These are phyloP conservation scores for Nomada fucata DNA, from an alignment of 2,888 invertebrate species.

Conservation along the genomic window DNA sequence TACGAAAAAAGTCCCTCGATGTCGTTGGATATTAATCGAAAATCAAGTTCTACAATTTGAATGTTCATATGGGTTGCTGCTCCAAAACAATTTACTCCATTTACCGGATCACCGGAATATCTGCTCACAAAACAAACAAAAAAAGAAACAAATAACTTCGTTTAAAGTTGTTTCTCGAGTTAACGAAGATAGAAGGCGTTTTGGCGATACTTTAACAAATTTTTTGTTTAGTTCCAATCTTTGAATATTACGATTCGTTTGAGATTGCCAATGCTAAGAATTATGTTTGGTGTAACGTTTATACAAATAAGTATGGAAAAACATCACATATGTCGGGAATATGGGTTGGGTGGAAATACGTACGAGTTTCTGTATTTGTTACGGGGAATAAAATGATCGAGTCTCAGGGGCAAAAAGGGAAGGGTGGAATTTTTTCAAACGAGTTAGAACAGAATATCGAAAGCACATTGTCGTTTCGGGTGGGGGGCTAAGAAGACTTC, in stretches of 20 bases:
- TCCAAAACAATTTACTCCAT: conserved; percentile 46
- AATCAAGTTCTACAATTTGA: conserved; percentile 55
- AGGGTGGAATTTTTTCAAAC: conserved; percentile 46
- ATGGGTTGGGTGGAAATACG: conserved; percentile 40
- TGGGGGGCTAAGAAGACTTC: conserved; percentile 83
- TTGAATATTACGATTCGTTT: background rate
- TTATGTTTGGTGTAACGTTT: conserved; percentile 34
- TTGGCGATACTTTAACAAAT: conserved; percentile 35
- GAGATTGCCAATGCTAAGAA: conserved; percentile 36
- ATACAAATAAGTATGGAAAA: conserved; percentile 26
- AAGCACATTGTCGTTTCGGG: conserved; percentile 43
- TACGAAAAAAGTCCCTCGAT: conserved; percentile 58
- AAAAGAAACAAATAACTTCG: conserved; percentile 30
- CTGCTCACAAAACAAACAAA: conserved; percentile 27
- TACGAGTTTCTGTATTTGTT: conserved; percentile 26
- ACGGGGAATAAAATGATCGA: conserved; percentile 21
- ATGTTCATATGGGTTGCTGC: conserved; percentile 45
- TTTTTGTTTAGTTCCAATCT: conserved; percentile 50
- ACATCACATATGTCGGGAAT: conserved; percentile 26
- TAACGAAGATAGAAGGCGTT: conserved; percentile 39
- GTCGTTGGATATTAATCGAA: conserved; percentile 57
- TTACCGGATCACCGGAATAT: conserved; percentile 46
- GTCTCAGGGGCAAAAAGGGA: conserved; percentile 35
- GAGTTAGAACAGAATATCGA: conserved; percentile 59
- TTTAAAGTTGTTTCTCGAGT: conserved; percentile 50